Percentiles rank a stretch among this genome's conserved stretches.
Conservation (phyloP, 2,797 vertebrate genomes). For the Loris lydekkerianus region DNA sequence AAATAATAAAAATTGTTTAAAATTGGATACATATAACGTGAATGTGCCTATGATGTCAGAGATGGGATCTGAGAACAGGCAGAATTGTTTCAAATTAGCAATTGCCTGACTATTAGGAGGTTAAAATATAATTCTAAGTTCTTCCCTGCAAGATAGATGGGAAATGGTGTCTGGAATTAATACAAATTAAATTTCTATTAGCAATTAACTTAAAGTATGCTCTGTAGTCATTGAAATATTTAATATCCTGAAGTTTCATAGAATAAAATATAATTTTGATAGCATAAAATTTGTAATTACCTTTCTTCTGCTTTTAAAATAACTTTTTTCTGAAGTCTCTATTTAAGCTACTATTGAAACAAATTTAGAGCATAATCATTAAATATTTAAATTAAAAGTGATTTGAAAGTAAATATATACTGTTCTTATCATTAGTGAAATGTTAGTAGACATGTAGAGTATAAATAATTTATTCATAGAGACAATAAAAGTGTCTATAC, state of each 20-base stretch:
- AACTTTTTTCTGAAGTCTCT: not conserved
- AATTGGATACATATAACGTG: not conserved
- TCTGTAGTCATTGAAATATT: not conserved
- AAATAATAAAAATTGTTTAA: not conserved
- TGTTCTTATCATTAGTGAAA: not conserved
- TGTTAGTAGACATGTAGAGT: not conserved
- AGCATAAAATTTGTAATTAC: not conserved
- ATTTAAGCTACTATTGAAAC: not conserved
- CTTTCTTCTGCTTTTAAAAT: not conserved
- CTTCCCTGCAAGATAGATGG: not conserved
- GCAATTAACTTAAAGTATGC: not conserved
- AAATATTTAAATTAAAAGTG: not conserved
- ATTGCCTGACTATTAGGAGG: not conserved
- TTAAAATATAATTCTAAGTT: not conserved
- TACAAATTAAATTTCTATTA: not conserved
- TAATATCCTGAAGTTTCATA: constrained; percentile 1
- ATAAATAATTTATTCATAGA: not conserved
- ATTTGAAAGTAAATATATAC: not conserved
- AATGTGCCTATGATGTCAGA: not conserved
- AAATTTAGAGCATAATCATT: not conserved
- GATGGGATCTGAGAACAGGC: not conserved
- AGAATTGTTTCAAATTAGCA: not conserved
- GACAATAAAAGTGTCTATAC: not conserved
- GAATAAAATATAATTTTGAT: not conserved
- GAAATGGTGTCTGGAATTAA: not conserved